Evolutionary conservation across 1,140 invertebrate species (phyloP).

Genomic region (Drosophila auraria): DNA sequence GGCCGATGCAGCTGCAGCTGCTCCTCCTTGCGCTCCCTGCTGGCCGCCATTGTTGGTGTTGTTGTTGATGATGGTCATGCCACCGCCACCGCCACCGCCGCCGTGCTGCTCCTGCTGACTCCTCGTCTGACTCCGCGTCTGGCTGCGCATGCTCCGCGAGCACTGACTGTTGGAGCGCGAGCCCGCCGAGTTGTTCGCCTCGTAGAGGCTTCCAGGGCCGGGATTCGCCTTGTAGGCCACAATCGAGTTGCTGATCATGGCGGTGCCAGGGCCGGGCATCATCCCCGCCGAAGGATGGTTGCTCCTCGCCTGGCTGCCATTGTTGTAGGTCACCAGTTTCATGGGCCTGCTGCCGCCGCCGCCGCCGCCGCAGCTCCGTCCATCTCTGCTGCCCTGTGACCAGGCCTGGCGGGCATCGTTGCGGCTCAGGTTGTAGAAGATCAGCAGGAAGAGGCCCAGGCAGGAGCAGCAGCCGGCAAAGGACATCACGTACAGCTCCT

Average conservation of each 20-base stretch:
- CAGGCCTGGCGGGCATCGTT: constrained; percentile 92
- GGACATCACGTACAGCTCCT: constrained; percentile 88
- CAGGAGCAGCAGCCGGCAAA: constrained; percentile 90
- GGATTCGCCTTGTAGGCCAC: constrained; percentile 73
- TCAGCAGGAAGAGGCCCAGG: constrained; percentile 92
- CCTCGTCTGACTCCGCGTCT: constrained; percentile 62
- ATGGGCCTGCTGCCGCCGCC: constrained; percentile 85
- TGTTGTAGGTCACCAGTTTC: constrained; percentile 63
- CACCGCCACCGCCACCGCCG: constrained; percentile 13
- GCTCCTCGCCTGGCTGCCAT: constrained; percentile 29
- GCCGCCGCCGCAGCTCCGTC: constrained; percentile 87
- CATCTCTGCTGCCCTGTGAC: constrained; percentile 87
- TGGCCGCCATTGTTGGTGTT: constrained; percentile 55
- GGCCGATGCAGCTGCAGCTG: background rate
- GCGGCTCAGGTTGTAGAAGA: constrained; percentile 94
- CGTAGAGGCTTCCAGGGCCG: constrained; percentile 60
- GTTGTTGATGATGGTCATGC: constrained; percentile 67
- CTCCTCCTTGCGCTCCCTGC: constrained; percentile 57
- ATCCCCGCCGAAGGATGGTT: background rate
- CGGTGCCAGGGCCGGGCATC: constrained; percentile 35
- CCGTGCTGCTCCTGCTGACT: constrained; percentile 63
- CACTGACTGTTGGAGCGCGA: constrained; percentile 88
- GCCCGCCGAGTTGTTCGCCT: constrained; percentile 85
- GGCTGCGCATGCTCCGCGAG: constrained; percentile 84
- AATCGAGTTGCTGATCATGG: constrained; percentile 71